A percentile compares a stretch with the other conserved stretches of the same genome.
Conservation (phyloP, 2,888 invertebrate species). For the Xestia sexstrigata region DNA sequence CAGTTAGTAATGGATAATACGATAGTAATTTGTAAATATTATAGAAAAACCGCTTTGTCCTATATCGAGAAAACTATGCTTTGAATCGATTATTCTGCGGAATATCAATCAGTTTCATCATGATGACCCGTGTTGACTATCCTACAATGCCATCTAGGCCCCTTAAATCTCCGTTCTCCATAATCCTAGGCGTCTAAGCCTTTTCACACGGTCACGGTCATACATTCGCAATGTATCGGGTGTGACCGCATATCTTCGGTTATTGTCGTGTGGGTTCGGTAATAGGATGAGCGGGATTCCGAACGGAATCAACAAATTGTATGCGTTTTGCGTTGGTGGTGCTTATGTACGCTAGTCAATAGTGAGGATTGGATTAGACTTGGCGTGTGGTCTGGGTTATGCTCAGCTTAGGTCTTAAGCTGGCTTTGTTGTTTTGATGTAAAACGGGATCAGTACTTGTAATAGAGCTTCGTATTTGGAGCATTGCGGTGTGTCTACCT, state of each 20-base stretch:
- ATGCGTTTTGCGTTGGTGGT: constrained; percentile 38
- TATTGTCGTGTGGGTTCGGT: constrained; percentile 50
- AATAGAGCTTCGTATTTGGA: background rate
- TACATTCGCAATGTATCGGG: constrained; percentile 32
- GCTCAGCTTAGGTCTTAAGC: background rate
- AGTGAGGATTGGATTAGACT: constrained; percentile 8
- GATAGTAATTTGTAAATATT: background rate
- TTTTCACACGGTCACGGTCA: constrained; percentile 30
- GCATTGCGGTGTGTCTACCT: background rate
- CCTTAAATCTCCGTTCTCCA: constrained; percentile 10
- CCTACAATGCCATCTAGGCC: no score
- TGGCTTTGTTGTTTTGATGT: constrained; percentile 14
- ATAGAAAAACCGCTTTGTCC: background rate
- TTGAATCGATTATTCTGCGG: background rate
- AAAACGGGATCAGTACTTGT: background rate
- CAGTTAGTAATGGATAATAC: background rate
- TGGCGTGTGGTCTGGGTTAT: constrained; percentile 37
- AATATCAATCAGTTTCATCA: constrained; percentile 11
- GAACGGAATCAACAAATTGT: constrained; percentile 43
- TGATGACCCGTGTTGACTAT: background rate
- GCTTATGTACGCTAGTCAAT: constrained; percentile 43
- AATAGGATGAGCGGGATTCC: constrained; percentile 55
- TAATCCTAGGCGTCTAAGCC: constrained; percentile 13
- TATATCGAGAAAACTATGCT: background rate
- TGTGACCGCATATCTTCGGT: constrained; percentile 42